Evolutionary conservation across 2,113 vertebrate species (phyloP).

Genomic region (Petrocephalus zakoni): DNA sequence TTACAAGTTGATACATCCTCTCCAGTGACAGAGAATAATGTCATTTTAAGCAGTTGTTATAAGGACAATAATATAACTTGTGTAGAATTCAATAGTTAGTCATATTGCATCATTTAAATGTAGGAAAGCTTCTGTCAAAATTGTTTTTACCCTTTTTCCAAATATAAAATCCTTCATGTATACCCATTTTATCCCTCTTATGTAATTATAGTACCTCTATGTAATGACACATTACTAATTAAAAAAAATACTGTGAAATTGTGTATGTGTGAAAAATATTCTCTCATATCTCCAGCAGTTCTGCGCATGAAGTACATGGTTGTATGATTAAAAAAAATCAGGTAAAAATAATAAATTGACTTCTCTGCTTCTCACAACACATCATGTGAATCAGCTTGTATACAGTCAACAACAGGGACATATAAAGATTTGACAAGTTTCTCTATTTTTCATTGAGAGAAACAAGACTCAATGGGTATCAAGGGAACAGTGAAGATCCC

Average conservation of each 20-base stretch:
- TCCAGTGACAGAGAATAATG: not conserved
- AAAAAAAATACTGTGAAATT: not conserved
- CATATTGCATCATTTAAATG: not conserved
- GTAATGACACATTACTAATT: not conserved
- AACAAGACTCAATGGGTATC: not conserved
- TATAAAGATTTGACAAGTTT: not conserved
- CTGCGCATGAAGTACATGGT: not conserved
- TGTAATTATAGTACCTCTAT: not conserved
- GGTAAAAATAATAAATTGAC: not conserved
- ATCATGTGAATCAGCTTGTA: not conserved
- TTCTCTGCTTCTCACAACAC: not conserved
- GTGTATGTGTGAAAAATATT: not conserved
- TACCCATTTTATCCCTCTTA: not conserved
- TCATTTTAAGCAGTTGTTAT: not conserved
- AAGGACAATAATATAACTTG: not conserved
- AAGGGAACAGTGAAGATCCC: not conserved
- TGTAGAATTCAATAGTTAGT: not conserved
- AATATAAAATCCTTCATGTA: not conserved
- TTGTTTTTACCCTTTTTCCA: not conserved
- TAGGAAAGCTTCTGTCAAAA: too few relatives aligned
- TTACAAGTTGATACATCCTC: not conserved
- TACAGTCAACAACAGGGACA: conserved; percentile 3
- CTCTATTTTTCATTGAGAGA: not conserved
- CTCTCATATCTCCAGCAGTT: conserved; percentile 1
- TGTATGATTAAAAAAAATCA: not conserved